Conservation (phyloP, 1,140 invertebrate species). For the Batillaria attramentaria region DNA sequence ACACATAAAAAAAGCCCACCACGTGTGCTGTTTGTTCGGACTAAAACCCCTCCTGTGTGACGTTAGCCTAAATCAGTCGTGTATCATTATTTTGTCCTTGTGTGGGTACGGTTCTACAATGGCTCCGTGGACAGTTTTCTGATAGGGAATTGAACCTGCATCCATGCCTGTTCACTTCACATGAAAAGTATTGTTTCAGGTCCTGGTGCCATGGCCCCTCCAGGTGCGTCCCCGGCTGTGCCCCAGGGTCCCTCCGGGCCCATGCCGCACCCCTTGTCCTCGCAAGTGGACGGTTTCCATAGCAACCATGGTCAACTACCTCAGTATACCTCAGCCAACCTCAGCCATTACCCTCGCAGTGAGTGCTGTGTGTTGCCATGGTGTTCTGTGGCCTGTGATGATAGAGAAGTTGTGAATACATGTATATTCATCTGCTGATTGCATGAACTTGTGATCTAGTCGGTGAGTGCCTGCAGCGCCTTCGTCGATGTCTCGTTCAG, state of each 20-base stretch:
- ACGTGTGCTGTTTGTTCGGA: too few relatives aligned
- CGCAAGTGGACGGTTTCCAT: constrained; percentile 31
- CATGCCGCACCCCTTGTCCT: constrained; percentile 29
- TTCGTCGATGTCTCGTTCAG: too few relatives aligned
- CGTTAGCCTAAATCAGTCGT: too few relatives aligned
- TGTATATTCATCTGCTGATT: too few relatives aligned
- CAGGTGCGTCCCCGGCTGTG: constrained; percentile 32
- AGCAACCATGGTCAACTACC: constrained; percentile 18
- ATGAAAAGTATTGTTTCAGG: constrained; percentile 32
- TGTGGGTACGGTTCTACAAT: too few relatives aligned
- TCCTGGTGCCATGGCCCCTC: constrained; percentile 16
- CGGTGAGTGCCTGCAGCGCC: too few relatives aligned
- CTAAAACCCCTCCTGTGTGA: too few relatives aligned
- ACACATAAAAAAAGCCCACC: too few relatives aligned
- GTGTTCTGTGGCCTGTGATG: neutral
- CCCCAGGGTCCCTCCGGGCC: constrained; percentile 28
- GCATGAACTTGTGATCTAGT: too few relatives aligned
- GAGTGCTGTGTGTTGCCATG: constrained; percentile 6
- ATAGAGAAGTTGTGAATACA: too few relatives aligned
- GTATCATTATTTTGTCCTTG: too few relatives aligned
- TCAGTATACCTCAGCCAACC: constrained; percentile 27
- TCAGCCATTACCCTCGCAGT: constrained; percentile 37
- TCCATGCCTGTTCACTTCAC: neutral
- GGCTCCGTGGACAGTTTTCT: neutral
- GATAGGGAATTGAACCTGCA: neutral